Base-by-base conservation (phyloP, 2,113 vertebrate species). In the Cercocebus atys region DNA sequence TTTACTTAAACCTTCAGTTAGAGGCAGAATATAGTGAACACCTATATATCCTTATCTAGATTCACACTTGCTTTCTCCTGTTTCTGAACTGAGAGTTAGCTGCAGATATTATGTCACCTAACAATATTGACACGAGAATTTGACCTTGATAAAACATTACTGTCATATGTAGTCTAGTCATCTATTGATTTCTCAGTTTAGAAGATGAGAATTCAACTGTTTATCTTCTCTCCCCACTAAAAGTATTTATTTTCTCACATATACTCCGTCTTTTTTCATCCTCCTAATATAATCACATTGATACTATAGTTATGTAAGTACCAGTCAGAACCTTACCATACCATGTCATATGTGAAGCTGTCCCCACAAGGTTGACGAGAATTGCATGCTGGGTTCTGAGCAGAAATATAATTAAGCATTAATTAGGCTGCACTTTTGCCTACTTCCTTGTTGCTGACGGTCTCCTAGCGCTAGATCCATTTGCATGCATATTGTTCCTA, bases 41-140 rank as follows among this genome's bases (percentile, higher is more conserved):
- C 25, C 38, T 0, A 0, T 16, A 80, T 1, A 32, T 40, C 25
- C 52, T 78, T 50, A 40, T 1, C 55, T 61, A 32, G n/a, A 52
- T 6, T 47, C 52, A 32, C 7, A 6, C 18, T 38, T 45, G n/a
- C 47, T 52, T 40, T 27, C 32, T 66, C 22, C 35, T 59, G 52
- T 32, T 64, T 64, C 61, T 64, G 55, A 47, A 50, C 35, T 78
- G n/a, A 90, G 22, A 91, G 16, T 25, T 25, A 59, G 35, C 23
- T 55, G 32, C 45, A 30, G n/a, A 55, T 17, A 40, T 35, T 55
- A 3, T 50, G 47, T 55, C 75, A 35, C 55, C 72, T 79, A 27
- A 6, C 23, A 32, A 52, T n/a, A 73, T 47, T 73, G 45, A 66
- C 47, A 68, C 20, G 8, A 50, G 85, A 50, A 79, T 50, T 4